Conservation (phyloP, 1,140 invertebrate species). For the Cyclina sinensis region DNA sequence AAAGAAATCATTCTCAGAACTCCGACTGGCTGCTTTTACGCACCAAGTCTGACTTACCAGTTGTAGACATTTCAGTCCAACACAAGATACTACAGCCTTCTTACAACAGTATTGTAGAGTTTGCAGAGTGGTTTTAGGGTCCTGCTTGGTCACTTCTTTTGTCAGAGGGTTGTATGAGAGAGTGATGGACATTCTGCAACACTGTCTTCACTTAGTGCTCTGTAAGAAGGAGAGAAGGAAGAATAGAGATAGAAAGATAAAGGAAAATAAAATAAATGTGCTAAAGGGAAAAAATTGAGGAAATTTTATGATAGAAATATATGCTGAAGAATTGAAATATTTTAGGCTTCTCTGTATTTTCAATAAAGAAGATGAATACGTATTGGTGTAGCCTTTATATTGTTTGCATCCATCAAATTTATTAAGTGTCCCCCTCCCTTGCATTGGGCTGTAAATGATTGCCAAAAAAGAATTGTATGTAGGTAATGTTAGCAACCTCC, state of each 20-base stretch:
- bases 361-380: too few relatives aligned
- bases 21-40: too few relatives aligned
- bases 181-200: slow-evolving; percentile 5
- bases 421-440: too few relatives aligned
- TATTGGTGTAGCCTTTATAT: too few relatives aligned
- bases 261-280: not conserved
- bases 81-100: not conserved
- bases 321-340: not conserved
- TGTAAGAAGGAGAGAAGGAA: not conserved
- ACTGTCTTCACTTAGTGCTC: not conserved
- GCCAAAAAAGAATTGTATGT: too few relatives aligned
- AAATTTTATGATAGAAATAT: too few relatives aligned
- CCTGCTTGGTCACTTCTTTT: not conserved
- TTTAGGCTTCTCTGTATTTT: too few relatives aligned
- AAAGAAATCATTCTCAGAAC: too few relatives aligned
- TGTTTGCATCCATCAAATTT: too few relatives aligned
- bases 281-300: not conserved
- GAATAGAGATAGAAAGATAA: not conserved
- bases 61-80: not conserved
- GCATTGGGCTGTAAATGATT: too few relatives aligned
- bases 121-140: not conserved
- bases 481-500: too few relatives aligned
- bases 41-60: not conserved
- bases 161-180: not conserved
- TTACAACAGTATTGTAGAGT: slow-evolving; percentile 6